A percentile compares a stretch with the other conserved stretches of the same genome.
These are phyloP conservation scores for Scelioninae gen. 1 DNA, from an alignment of 2,888 invertebrate species.

Conservation along the genomic window DNA sequence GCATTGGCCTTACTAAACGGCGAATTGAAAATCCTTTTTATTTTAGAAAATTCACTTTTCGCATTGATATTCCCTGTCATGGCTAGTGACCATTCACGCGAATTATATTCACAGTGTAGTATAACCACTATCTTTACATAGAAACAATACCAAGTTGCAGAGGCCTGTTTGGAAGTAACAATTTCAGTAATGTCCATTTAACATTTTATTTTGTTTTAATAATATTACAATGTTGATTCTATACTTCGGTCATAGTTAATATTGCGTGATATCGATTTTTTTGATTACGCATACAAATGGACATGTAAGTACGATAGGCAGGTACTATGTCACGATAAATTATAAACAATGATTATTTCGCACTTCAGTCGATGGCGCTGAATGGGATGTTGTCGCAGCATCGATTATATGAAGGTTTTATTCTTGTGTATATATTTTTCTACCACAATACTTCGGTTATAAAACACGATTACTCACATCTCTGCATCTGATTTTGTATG, in stretches of 20 bases:
- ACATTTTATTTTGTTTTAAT: too few relatives aligned
- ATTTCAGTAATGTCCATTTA: too few relatives aligned
- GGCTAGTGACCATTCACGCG: too few relatives aligned
- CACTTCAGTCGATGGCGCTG: conserved; percentile 46
- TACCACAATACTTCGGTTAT: conserved; percentile 15
- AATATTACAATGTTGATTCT: too few relatives aligned
- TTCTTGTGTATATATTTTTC: conserved; percentile 5
- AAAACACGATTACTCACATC: conserved; percentile 22
- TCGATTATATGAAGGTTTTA: conserved; percentile 27
- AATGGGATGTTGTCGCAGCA: conserved; percentile 17
- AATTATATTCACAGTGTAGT: too few relatives aligned
- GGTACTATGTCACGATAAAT: conserved; percentile 49
- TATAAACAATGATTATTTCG: conserved; percentile 39
- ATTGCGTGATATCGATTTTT: conserved; percentile 78
- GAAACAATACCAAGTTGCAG: too few relatives aligned
- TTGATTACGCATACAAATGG: conserved; percentile 80
- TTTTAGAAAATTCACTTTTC: too few relatives aligned
- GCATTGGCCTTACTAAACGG: too few relatives aligned
- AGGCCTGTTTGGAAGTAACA: too few relatives aligned
- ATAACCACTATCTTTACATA: too few relatives aligned
- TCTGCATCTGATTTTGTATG: neutral
- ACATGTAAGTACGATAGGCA: conserved; percentile 57
- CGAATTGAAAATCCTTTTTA: too few relatives aligned
- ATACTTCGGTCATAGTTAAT: conserved; percentile 72
- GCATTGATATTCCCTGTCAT: too few relatives aligned